Evolutionary conservation across 1,140 invertebrate genomes (phyloP).

Genomic region (Sitophilus oryzae): DNA sequence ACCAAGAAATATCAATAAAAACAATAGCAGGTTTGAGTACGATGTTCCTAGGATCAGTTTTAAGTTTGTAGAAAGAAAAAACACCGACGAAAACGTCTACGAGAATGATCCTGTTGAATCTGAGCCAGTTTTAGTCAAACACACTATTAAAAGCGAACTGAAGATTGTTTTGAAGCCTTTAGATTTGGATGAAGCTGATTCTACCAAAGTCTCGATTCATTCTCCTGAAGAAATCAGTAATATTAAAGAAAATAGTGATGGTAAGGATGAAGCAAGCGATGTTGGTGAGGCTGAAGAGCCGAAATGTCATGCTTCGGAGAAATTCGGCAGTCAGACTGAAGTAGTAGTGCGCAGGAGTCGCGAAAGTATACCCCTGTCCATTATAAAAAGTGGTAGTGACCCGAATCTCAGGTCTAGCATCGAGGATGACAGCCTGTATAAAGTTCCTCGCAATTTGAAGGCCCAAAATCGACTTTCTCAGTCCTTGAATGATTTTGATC

Average conservation of each 20-base stretch:
- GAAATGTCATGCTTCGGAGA: slow-evolving; percentile 20
- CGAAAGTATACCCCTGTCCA: slow-evolving; percentile 11
- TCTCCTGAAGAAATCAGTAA: not conserved
- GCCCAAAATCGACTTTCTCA: slow-evolving; percentile 33
- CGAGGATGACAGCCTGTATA: slow-evolving; percentile 38
- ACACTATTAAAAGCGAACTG: slow-evolving; percentile 25
- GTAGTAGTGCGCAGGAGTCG: slow-evolving; percentile 11
- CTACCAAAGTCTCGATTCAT: not conserved
- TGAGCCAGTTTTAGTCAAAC: slow-evolving; percentile 15
- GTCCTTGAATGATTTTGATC: slow-evolving; percentile 39
- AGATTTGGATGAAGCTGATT: not conserved
- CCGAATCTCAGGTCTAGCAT: slow-evolving; percentile 30
- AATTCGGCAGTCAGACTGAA: slow-evolving; percentile 25
- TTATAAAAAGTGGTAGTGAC: slow-evolving; percentile 39
- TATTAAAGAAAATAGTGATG: not conserved
- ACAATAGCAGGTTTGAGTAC: slow-evolving; percentile 34
- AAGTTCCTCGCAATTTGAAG: slow-evolving; percentile 35
- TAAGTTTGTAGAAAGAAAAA: slow-evolving; percentile 36
- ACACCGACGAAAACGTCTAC: slow-evolving; percentile 20
- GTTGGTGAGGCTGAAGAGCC: slow-evolving; percentile 7
- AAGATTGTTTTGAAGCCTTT: slow-evolving; percentile 25
- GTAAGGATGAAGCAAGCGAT: not conserved
- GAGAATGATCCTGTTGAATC: slow-evolving; percentile 19
- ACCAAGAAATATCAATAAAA: slow-evolving; percentile 22
- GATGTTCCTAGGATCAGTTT: slow-evolving; percentile 43